Evolutionary conservation across 2,113 vertebrate genomes (phyloP).

Genomic region (Electrona antarctica): DNA sequence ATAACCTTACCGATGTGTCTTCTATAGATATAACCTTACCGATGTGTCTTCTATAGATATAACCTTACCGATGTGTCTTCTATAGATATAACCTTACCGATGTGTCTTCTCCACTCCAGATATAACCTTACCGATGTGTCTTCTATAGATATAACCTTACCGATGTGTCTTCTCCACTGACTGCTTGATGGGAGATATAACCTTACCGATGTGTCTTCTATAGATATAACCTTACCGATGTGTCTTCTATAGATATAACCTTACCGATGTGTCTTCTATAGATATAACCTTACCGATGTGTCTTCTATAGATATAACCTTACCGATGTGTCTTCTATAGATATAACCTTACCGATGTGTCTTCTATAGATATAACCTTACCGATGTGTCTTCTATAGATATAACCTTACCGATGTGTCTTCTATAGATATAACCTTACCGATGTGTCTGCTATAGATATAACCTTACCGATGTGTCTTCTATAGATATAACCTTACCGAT

Average conservation of each 20-base stretch:
- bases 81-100: conserved; percentile 79
- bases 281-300: conserved; percentile 80
- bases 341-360: conserved; percentile 83
- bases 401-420: conserved; percentile 85
- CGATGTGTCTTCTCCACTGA: too few species aligned
- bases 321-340: too few species aligned
- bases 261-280: too few species aligned
- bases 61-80: conserved; percentile 87
- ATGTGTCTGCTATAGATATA: too few species aligned
- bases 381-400: too few species aligned
- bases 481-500: conserved; percentile 79
- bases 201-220: too few species aligned
- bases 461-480: too few species aligned
- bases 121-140: conserved; percentile 83
- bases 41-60: too few species aligned
- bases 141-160: conserved; percentile 75
- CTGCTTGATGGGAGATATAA: too few species aligned
- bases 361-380: conserved; percentile 75
- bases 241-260: too few species aligned
- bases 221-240: conserved; percentile 79
- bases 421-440: conserved; percentile 80
- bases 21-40: conserved; percentile 79
- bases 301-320: conserved; percentile 34
- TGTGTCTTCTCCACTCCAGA: too few species aligned
- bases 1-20: conserved; percentile 84